phyloP scores from a whole-genome alignment of 2,113 vertebrate genomes.

The Sterrhoptilus dennistouni region DNA sequence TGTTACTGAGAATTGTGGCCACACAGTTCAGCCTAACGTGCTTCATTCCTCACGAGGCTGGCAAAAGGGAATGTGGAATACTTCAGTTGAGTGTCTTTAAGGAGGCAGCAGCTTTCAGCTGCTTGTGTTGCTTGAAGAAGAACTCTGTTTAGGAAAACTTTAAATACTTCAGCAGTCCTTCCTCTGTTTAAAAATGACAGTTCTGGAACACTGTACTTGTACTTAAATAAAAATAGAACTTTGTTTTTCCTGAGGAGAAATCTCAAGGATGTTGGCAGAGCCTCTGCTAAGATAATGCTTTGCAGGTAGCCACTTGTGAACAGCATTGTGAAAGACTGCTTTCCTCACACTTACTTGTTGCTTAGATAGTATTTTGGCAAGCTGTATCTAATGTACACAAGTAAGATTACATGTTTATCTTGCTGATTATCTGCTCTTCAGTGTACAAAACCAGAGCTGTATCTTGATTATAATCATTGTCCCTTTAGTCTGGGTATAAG shows the following conservation, averaged over 20 bases:
- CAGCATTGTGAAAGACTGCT: neutral
- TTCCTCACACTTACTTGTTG: neutral
- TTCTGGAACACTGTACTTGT: neutral
- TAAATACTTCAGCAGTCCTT: neutral
- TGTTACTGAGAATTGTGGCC: neutral
- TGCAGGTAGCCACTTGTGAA: neutral
- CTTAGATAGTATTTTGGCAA: neutral
- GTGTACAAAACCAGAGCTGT: neutral
- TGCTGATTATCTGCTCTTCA: neutral
- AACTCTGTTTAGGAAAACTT: neutral
- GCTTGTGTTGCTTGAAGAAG: neutral
- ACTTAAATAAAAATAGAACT: constrained; percentile 8
- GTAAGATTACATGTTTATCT: neutral
- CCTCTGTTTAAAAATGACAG: neutral
- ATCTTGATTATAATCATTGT: neutral
- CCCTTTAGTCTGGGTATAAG: neutral
- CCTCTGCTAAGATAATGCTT: neutral
- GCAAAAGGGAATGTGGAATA: neutral
- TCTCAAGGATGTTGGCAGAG: neutral
- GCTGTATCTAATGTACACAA: neutral
- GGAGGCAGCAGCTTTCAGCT: neutral
- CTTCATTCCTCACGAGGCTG: neutral
- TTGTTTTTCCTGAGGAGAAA: neutral
- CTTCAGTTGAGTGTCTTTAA: neutral
- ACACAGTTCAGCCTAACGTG: accelerated